Percentiles rank a stretch among this genome's conserved stretches.
Evolutionary conservation across 2,888 invertebrate genomes (phyloP).

Genomic region (Chrysotoxum bicinctum): DNA sequence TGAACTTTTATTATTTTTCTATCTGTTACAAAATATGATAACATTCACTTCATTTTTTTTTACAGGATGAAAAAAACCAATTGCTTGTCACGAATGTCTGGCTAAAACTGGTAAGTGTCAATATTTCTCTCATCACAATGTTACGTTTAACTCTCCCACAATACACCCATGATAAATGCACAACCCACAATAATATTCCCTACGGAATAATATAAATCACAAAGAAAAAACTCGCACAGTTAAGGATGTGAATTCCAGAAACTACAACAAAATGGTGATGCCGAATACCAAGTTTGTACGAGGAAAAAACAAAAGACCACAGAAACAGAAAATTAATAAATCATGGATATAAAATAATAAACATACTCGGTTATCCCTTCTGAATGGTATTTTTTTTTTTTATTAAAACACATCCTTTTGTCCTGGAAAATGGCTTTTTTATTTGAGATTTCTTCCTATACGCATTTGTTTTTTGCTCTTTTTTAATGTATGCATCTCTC

Average conservation of each 20-base stretch:
- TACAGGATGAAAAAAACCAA: constrained; percentile 95
- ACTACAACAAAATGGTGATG: constrained; percentile 8
- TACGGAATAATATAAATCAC: constrained; percentile 7
- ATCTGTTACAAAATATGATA: constrained; percentile 9
- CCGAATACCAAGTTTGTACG: neutral
- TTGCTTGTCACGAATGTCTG: constrained; percentile 97
- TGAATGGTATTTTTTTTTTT: constrained; percentile 32
- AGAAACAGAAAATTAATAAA: constrained; percentile 67
- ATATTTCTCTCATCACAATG: neutral
- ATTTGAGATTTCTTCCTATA: constrained; percentile 25
- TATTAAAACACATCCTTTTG: constrained; percentile 53
- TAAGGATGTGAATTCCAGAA: neutral
- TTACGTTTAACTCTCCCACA: neutral
- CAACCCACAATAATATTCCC: constrained; percentile 34
- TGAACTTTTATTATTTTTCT: neutral
- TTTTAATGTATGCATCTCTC: constrained; percentile 71
- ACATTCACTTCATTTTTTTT: constrained; percentile 76
- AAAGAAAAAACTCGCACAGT: constrained; percentile 23
- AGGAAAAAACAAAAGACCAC: neutral
- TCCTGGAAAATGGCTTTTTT: constrained; percentile 59
- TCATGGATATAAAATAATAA: constrained; percentile 71
- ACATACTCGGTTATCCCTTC: constrained; percentile 63
- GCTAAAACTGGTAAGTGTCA: constrained; percentile 85
- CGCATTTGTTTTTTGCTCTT: constrained; percentile 30
- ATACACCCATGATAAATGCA: neutral